A percentile compares a stretch with the other conserved stretches of the same genome.
Conservation (phyloP, 2,888 invertebrate species). For the Lacanobia oleracea region DNA sequence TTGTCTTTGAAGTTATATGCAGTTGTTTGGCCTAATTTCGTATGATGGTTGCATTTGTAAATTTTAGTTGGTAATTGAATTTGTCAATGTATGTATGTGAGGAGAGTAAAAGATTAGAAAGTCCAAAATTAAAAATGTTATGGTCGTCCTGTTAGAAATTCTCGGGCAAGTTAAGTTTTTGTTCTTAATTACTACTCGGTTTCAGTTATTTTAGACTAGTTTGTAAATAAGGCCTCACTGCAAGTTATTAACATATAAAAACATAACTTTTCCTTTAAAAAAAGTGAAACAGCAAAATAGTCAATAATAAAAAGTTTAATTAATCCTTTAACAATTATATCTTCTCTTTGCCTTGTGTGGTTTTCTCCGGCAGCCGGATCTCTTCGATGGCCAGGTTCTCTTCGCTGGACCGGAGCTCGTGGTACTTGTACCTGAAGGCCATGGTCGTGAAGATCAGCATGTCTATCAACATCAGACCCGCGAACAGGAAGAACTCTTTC, state of each 20-base stretch:
- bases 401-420: slow-evolving; percentile 81
- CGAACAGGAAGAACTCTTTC: slow-evolving; percentile 96
- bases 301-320: slow-evolving; percentile 63
- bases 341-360: slow-evolving; percentile 48
- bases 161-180: too few species aligned
- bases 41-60: too few species aligned
- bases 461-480: slow-evolving; percentile 95
- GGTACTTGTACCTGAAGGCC: slow-evolving; percentile 95
- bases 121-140: too few species aligned
- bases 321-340: slow-evolving; percentile 53
- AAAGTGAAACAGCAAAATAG: slow-evolving; percentile 6
- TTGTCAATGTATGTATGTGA: too few species aligned
- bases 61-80: too few species aligned
- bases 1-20: too few species aligned
- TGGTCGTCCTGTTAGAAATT: too few species aligned
- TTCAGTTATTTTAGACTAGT: too few species aligned
- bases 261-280: background rate
- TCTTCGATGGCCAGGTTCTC: slow-evolving; percentile 79
- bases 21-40: too few species aligned
- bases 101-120: too few species aligned
- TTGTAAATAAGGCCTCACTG: too few species aligned
- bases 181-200: too few species aligned
- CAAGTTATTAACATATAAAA: background rate
- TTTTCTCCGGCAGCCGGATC: slow-evolving; percentile 79
- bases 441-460: slow-evolving; percentile 95